Evolutionary conservation across 2,888 invertebrate genomes (phyloP), one percentile per base, ranked within the genome.

Genomic region (Hyppa rectilinea): DNA sequence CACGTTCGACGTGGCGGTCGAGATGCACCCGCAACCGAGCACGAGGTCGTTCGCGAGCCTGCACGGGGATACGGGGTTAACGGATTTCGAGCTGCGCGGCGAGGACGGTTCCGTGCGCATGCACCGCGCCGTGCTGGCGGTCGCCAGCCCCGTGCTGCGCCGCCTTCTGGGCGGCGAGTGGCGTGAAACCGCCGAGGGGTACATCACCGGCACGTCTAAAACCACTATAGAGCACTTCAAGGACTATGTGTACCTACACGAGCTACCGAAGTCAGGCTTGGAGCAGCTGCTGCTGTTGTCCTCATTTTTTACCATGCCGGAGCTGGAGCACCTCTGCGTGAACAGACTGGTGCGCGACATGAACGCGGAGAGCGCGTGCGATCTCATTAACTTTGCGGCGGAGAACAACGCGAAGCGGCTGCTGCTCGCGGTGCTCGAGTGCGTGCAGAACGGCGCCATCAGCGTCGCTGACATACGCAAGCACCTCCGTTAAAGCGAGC

Each of bases 71-170:
- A 85, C 84, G 2, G 90, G 91, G 49, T 71, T 92, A 58, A 91
- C 90, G 0, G 93, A 93, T 70, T 92, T 93, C 58, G 88, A 90
- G 58, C 70, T 93, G 56, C 86, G 88, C 7, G 90, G 91, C 0
- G 87, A 87, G 14, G 91, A 89, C 56, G 93, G 93, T 0, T 87
- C 89, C 0, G 90, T 93, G 9, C 86, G 83, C 7, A 78, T 91
- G 61, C 92, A 93, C 67, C 85, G 87, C 47, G 88, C 89, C 0
- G 89, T 90, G 0, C 62, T 92, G 12, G 93, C 92, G 0, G 87
- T 90, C 0, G 82, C 89, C 17, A 92, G 92, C 58, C 90, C 91
- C 0, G 91, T 92, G 9, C 65, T 92, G 23, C 81, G 87, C 29
- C 77, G 87, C 9, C 91, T 92, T 90, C 84, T 92, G 10, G 86